Evolutionary conservation across 1,140 invertebrate genomes (phyloP).

Genomic region (Linepithema humile): DNA sequence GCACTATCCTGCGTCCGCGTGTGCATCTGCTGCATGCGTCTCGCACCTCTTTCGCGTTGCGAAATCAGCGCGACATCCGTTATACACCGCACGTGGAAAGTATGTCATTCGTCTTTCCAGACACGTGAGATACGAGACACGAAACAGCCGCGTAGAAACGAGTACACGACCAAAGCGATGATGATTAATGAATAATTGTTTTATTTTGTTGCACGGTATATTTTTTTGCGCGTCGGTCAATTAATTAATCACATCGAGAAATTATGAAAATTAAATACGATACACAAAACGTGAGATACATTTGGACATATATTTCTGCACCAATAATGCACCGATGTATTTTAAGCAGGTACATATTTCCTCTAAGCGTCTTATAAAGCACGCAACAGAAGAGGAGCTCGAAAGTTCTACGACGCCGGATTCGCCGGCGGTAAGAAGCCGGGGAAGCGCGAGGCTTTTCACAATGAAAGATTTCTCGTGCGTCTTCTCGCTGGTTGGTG

Average conservation of each 20-base stretch:
- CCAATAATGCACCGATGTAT: background rate
- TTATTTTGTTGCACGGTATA: background rate
- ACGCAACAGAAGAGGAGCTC: background rate
- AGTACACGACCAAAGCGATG: background rate
- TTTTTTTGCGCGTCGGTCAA: too few relatives aligned
- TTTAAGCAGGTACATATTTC: background rate
- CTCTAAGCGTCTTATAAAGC: conserved; percentile 6
- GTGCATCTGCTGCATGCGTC: background rate
- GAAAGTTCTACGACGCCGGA: conserved; percentile 36
- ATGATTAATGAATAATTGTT: background rate
- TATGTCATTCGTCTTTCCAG: conserved; percentile 51
- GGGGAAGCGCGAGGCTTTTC: conserved; percentile 32
- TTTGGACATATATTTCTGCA: background rate
- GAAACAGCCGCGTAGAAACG: background rate
- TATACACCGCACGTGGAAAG: conserved; percentile 9
- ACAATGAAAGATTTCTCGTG: conserved; percentile 62
- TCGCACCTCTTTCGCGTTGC: conserved; percentile 14
- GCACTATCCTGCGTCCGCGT: background rate
- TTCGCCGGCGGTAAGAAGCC: conserved; percentile 41
- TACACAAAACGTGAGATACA: background rate
- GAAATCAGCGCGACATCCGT: conserved; percentile 22
- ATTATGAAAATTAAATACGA: background rate
- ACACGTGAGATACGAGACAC: conserved; percentile 42
- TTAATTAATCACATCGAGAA: background rate
- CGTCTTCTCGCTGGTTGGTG: conserved; percentile 54